These are phyloP conservation scores for Coenonympha arcania DNA, from an alignment of 2,888 invertebrate genomes.

Conservation along the genomic window DNA sequence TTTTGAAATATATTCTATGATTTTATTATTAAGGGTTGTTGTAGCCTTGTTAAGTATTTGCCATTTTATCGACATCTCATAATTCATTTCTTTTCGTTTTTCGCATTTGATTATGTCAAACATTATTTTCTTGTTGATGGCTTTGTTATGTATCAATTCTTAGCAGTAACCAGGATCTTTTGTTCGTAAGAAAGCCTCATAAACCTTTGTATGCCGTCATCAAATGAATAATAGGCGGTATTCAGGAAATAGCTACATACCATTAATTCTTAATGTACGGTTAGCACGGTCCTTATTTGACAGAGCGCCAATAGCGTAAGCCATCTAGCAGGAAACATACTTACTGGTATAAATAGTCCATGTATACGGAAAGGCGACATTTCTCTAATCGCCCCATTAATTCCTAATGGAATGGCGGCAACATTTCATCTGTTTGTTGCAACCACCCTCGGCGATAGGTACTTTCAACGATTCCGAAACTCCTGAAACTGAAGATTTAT, in stretches of 20 bases:
- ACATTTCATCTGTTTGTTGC: constrained; percentile 72
- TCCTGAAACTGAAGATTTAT: constrained; percentile 30
- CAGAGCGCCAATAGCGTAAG: constrained; percentile 17
- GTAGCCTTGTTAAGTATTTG: no score
- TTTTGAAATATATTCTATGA: no score
- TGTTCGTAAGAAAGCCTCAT: background rate
- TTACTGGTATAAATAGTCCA: constrained; percentile 56
- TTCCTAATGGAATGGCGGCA: constrained; percentile 68
- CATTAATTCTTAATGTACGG: constrained; percentile 14
- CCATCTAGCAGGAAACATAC: constrained; percentile 47
- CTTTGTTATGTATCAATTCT: no score
- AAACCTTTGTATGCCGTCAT: background rate
- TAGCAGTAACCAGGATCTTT: no score
- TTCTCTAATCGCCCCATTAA: constrained; percentile 71
- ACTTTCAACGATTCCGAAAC: constrained; percentile 61
- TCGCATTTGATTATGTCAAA: no score
- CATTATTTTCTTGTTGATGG: no score
- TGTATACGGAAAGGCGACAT: constrained; percentile 71
- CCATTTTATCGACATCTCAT: no score
- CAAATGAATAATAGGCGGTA: constrained; percentile 12
- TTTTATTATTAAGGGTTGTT: no score
- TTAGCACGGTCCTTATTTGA: constrained; percentile 11
- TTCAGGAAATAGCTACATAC: constrained; percentile 6
- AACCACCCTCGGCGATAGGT: constrained; percentile 54
- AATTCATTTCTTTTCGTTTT: no score